Conservation (phyloP, 2,888 invertebrate species). For the Aphidoletes aphidimyza region DNA sequence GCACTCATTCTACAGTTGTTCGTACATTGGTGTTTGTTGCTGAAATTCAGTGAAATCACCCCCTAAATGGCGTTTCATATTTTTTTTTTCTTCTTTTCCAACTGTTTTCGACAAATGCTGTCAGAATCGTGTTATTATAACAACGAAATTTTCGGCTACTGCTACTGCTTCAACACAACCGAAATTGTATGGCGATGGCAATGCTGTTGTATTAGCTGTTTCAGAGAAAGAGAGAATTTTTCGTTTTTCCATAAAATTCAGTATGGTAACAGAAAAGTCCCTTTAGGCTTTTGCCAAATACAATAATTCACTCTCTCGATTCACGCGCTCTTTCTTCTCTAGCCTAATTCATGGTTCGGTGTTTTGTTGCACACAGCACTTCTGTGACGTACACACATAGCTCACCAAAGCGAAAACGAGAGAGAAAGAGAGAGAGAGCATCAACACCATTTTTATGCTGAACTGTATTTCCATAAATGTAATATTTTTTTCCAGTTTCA, state of each 20-base stretch:
- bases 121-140: conserved; percentile 46
- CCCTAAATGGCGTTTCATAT: conserved; percentile 52
- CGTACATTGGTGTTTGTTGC: neutral
- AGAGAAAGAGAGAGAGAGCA: too few relatives aligned
- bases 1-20: neutral
- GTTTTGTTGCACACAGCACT: conserved; percentile 43
- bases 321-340: conserved; percentile 36
- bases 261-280: conserved; percentile 4
- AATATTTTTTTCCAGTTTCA: conserved; percentile 17
- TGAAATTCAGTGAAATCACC: conserved; percentile 54
- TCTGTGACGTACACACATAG: neutral
- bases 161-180: neutral
- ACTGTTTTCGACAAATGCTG: conserved; percentile 51
- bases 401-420: too few relatives aligned
- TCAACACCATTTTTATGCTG: conserved; percentile 30
- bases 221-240: neutral
- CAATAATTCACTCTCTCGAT: conserved; percentile 48
- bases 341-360: conserved; percentile 40
- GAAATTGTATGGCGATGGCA: neutral
- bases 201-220: neutral
- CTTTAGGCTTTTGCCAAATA: conserved; percentile 40
- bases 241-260: neutral
- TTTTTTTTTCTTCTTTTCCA: neutral
- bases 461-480: conserved; percentile 45
- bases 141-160: conserved; percentile 8